These are phyloP conservation scores for Amblyopsis rosae DNA, from an alignment of 2,113 vertebrate species.

Conservation along the genomic window DNA sequence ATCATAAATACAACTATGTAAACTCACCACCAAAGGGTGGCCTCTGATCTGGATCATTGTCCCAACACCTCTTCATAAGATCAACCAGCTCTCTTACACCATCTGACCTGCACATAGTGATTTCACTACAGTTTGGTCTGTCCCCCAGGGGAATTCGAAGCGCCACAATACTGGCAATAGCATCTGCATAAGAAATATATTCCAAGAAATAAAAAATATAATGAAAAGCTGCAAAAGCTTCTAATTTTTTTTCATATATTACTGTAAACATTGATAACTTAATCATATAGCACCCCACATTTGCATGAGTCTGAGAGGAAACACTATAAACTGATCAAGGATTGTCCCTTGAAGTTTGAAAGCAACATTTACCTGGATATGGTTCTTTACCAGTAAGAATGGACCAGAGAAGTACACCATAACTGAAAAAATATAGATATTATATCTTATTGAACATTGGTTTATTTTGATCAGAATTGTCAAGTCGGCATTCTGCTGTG, in stretches of 20 bases:
- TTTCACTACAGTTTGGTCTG: background rate
- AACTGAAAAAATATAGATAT: conserved; percentile 48
- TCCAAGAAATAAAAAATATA: no score
- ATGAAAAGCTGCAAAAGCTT: background rate
- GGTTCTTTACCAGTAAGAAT: conserved; percentile 63
- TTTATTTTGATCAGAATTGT: background rate
- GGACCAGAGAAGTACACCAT: conserved; percentile 71
- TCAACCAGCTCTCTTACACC: conserved; percentile 39
- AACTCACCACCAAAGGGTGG: conserved; percentile 22
- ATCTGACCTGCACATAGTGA: background rate
- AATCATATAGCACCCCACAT: background rate
- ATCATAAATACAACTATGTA: background rate
- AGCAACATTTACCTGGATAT: conserved; percentile 45
- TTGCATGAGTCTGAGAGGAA: background rate
- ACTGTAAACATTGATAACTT: background rate
- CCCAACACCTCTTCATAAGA: conserved; percentile 59
- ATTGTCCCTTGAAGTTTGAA: background rate
- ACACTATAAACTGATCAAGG: background rate
- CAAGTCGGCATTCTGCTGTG: background rate
- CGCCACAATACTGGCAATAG: fast-evolving
- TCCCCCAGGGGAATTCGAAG: background rate
- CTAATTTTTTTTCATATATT: background rate
- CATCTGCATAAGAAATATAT: conserved; percentile 4
- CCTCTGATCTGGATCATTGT: background rate
- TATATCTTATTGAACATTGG: background rate